phyloP scores from a whole-genome alignment of 2,113 vertebrate species.

The Macheiramphus alcinus region DNA sequence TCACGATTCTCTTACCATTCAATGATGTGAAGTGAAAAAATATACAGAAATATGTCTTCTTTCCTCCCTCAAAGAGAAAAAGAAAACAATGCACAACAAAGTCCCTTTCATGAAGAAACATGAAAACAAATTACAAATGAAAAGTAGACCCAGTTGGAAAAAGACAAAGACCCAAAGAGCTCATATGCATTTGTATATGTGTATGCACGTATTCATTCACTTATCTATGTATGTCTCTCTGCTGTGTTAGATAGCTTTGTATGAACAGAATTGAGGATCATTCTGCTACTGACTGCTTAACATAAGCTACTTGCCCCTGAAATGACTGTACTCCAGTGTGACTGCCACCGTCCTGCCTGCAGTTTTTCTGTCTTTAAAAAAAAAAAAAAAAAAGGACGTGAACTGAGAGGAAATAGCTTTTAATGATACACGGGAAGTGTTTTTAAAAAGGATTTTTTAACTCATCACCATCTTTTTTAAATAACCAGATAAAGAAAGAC shows the following conservation, averaged over 20 bases:
- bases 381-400: rapidly evolving
- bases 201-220: not conserved
- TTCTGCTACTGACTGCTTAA: not conserved
- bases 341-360: not conserved
- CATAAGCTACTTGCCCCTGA: not conserved
- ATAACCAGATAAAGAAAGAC: not conserved
- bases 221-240: not conserved
- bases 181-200: not conserved
- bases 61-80: not conserved
- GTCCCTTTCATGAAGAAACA: not conserved
- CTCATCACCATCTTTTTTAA: not conserved
- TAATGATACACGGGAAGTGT: not conserved
- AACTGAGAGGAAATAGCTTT: not conserved
- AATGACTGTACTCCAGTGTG: not conserved
- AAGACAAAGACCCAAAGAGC: not conserved
- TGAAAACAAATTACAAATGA: not conserved
- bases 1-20: rapidly evolving
- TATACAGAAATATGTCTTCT: not conserved
- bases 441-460: not conserved
- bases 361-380: not conserved
- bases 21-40: not conserved
- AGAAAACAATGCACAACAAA: not conserved
- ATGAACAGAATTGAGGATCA: not conserved
- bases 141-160: not conserved
- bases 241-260: not conserved